phyloP scores from a whole-genome alignment of 1,140 invertebrate species.

The Ctenoplectra terminalis region DNA sequence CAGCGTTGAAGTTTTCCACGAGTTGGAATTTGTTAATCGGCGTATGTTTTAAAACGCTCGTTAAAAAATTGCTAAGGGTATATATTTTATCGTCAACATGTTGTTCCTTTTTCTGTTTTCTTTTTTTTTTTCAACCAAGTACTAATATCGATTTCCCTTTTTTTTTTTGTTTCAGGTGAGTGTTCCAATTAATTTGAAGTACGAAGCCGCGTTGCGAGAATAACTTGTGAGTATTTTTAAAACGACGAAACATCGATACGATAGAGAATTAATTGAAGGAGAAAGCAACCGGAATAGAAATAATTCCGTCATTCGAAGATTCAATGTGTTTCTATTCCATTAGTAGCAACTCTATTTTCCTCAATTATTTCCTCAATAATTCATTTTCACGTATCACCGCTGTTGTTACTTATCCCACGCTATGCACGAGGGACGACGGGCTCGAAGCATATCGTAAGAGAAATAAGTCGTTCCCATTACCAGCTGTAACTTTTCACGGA shows the following conservation, averaged over 20 bases:
- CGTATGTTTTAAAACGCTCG: too few relatives aligned
- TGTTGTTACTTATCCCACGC: background rate
- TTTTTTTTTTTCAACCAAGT: background rate
- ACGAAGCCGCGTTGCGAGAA: too few relatives aligned
- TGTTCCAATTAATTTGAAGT: background rate
- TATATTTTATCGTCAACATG: background rate
- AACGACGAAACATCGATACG: background rate
- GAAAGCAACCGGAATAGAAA: too few relatives aligned
- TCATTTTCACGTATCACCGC: slow-evolving; percentile 1
- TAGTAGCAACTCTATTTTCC: background rate
- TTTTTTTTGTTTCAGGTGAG: slow-evolving; percentile 36
- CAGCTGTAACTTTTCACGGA: background rate
- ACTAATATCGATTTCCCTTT: background rate
- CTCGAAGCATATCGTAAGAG: background rate
- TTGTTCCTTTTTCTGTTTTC: background rate
- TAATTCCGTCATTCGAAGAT: background rate
- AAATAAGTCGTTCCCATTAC: background rate
- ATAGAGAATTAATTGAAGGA: too few relatives aligned
- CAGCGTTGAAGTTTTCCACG: background rate
- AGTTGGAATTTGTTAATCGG: background rate
- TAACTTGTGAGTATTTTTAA: background rate
- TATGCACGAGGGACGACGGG: background rate
- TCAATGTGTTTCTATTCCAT: background rate
- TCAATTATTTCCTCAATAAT: slow-evolving; percentile 9
- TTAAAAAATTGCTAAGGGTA: too few relatives aligned